Evolutionary conservation across 1,140 invertebrate species (phyloP), one percentile per base, ranked within the genome.

Genomic region (Lethrus apterus): DNA sequence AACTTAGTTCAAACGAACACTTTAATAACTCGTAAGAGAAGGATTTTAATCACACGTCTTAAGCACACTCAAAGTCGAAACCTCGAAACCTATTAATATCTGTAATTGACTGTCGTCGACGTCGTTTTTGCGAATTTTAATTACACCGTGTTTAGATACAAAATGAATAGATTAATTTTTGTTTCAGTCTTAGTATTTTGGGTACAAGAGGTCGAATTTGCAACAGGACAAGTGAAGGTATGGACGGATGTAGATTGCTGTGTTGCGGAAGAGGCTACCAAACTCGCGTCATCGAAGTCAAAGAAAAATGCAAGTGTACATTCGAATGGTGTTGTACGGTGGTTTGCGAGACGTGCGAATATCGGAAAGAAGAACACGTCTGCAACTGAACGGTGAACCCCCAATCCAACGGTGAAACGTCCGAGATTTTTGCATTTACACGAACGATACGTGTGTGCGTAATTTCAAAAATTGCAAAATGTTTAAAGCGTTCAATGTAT

Each of bases 241-340:
- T 86, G 18, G 86, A 91, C 55, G 86, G 86, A 14, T 93, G 89
- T 64, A 75, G 79, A 17, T 70, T 88, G n/a, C 72, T 93, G 5
- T 93, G 89, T 68, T 94, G 90, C 64, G 92, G 92, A 4, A 76
- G 91, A 40, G 93, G 93, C 8, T 94, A 93, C 68, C 86, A 93
- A 66, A 93, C 90, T 1, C 73, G 84, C 33, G 79, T 93, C 0
- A 75, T 83, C 35, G 84, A 92, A 52, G 83, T 90, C 43, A 80
- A 83, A 48, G 88, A 94, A 65, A 90, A 93, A 67, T 96, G 92
- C 72, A 82, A 88, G 55, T 96, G 93, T 68, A 79, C 84, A 56
- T 94, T 95, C 62, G 84, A 90, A 24, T 94, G 91, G 91, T 96
- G 92, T 70, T 96, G 91, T 67, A 75, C 82, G 46, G 88, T 95